Base-by-base conservation (phyloP, 2,888 invertebrate genomes). In the Autographa gamma region DNA sequence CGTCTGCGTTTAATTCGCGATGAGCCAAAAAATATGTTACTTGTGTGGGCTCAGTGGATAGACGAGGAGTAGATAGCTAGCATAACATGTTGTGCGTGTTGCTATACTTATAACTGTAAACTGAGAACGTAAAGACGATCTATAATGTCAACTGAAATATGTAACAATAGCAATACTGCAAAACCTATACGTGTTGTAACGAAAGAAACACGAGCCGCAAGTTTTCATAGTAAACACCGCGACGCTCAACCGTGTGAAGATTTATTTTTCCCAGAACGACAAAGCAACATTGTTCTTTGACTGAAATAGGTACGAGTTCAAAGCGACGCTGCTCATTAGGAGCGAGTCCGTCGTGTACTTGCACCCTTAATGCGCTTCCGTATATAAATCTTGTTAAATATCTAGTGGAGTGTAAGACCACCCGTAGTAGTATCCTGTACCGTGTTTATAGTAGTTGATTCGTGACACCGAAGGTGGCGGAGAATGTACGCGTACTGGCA, bases 251-350 rank as follows among this genome's bases (percentile, higher is more conserved):
- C 91, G 91, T 92, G 92, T 90, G 93, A 94, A 92, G 88, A 89
- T 89, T 88, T 86, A 89, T 88, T 88, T 90, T 93, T 93, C 93
- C 90, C 91, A 93, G 92, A 91, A 92, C 87, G 86, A 92, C 91
- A 92, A 91, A 92, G 90, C 88, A 88, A 90, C 92, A 93, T 91
- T 93, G 93, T 93, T 90, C 86, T 85, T 86, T 81, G 83, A 83
- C 92, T 90, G 90, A 92, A 90, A 93, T 92, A 93, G 90, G 88
- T 86, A 81, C 79, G 88, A 89, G 91, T 92, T 93, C 92, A 92
- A 92, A 93, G 93, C 89, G 81, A 82, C 80, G 91, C 87, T 88
- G 87, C 90, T 92, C 90, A 92, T 93, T 92, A 90, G 87, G 77
- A 87, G 79, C 82, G 79, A 87, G 82, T 85, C 84, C 81, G 85